phyloP scores from a whole-genome alignment of 2,888 invertebrate species.

The Stegophylla sp. region DNA sequence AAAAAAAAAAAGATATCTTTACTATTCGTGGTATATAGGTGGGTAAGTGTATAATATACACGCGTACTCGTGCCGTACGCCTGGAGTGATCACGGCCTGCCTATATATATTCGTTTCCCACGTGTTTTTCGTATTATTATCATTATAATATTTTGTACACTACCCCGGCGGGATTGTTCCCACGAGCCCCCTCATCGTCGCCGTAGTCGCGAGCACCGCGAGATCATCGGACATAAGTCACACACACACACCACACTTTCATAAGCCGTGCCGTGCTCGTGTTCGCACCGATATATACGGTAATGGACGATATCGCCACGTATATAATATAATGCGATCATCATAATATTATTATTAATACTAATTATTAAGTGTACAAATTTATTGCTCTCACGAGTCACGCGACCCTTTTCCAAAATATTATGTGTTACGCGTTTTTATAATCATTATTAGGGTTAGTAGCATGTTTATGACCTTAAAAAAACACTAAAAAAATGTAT shows the following conservation, averaged over 20 bases:
- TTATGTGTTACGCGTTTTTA: not conserved
- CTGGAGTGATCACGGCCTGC: conserved; percentile 56
- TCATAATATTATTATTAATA: not conserved
- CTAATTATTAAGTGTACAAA: not conserved
- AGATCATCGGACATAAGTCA: conserved; percentile 48
- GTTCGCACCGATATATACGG: not conserved
- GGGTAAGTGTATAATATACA: not conserved
- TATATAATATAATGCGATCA: not conserved
- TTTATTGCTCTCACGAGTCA: too few relatives aligned
- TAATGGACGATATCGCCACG: not conserved
- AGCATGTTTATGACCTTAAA: too few relatives aligned
- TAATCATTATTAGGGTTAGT: not conserved
- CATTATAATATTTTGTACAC: conserved; percentile 32
- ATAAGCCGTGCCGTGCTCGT: too few relatives aligned
- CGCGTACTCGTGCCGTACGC: conserved; percentile 50
- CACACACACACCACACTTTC: not conserved
- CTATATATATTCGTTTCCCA: conserved; percentile 56
- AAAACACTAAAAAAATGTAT: too few relatives aligned
- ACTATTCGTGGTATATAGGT: too few relatives aligned
- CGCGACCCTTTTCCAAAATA: too few relatives aligned
- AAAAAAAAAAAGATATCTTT: too few relatives aligned
- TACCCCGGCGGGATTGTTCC: conserved; percentile 50
- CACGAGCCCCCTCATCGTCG: conserved; percentile 36
- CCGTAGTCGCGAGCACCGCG: conserved; percentile 15
- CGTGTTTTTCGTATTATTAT: conserved; percentile 55